A percentile compares a stretch with the other conserved stretches of the same genome.
phyloP scores from a whole-genome alignment of 2,888 invertebrate genomes.

The Julus scandinavius region DNA sequence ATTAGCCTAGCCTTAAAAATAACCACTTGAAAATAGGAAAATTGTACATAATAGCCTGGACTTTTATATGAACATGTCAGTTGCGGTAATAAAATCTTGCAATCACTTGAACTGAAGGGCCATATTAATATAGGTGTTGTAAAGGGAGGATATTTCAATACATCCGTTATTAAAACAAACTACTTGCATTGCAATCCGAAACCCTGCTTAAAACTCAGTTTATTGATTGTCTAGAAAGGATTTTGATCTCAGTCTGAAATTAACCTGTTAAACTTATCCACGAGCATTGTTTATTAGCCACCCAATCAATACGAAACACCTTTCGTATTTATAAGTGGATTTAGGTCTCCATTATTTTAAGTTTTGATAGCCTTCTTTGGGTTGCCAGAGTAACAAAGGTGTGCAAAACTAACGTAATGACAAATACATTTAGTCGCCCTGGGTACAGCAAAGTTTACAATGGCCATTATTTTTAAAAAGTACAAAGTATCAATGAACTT shows the following conservation, averaged over 20 bases:
- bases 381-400: background rate
- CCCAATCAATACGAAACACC: background rate
- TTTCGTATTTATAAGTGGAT: background rate
- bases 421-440: background rate
- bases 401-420: background rate
- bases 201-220: background rate
- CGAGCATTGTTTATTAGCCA: background rate
- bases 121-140: background rate
- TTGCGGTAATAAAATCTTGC: background rate
- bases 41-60: no score
- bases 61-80: background rate
- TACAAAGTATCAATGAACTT: no score
- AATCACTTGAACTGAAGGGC: background rate
- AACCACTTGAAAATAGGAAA: no score
- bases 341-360: background rate
- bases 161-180: background rate
- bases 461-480: background rate
- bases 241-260: background rate
- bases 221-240: background rate
- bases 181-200: background rate
- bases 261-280: background rate
- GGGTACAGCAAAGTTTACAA: background rate
- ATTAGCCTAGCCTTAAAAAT: no score
- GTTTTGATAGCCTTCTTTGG: background rate
- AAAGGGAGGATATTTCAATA: background rate